Conservation (phyloP, 2,113 vertebrate genomes). For the Oreotrochilus melanogaster region DNA sequence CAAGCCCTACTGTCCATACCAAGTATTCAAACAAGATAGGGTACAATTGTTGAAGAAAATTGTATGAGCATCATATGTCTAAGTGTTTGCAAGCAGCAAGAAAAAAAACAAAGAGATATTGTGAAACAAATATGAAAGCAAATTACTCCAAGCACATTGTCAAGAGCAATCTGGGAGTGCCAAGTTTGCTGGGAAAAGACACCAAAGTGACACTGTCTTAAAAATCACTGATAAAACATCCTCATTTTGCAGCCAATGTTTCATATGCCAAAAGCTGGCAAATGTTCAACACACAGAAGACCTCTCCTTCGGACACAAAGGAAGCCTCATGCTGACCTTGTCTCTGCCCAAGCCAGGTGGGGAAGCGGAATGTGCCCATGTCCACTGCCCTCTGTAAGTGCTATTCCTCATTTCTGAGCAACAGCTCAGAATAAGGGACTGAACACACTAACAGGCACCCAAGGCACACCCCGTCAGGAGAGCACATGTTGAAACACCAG, state of each 20-base stretch:
- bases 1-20: background rate
- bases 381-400: accelerated
- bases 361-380: background rate
- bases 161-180: background rate
- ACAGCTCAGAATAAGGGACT: background rate
- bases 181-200: background rate
- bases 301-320: background rate
- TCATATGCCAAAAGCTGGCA: background rate
- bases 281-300: background rate
- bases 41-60: background rate
- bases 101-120: background rate
- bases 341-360: background rate
- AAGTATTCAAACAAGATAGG: background rate
- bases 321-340: background rate
- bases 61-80: accelerated
- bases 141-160: background rate
- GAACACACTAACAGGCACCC: background rate
- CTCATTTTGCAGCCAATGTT: background rate
- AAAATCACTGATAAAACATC: background rate
- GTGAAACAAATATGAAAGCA: background rate
- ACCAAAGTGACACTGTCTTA: background rate
- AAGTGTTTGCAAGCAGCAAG: background rate
- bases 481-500: background rate
- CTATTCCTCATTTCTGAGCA: background rate
- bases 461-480: background rate